These are phyloP conservation scores for Steinernema carpocapsae DNA, from an alignment of 2,888 invertebrate species.

Conservation along the genomic window DNA sequence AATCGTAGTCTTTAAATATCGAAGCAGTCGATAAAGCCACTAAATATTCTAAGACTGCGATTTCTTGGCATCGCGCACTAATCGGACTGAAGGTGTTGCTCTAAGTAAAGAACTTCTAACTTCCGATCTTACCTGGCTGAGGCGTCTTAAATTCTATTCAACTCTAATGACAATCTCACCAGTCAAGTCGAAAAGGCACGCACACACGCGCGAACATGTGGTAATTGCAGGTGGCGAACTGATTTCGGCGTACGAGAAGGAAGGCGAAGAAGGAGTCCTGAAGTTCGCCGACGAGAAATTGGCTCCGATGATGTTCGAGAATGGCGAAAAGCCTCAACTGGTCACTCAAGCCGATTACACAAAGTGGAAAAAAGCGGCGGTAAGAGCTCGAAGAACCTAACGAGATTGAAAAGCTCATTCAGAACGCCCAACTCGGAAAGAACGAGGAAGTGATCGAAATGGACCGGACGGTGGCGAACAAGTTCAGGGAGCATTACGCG, in stretches of 20 bases:
- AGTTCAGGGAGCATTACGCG: slow-evolving; percentile 75
- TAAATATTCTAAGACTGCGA: no score
- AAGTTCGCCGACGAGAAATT: slow-evolving; percentile 62
- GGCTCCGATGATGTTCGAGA: slow-evolving; percentile 72
- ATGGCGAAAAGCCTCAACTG: slow-evolving; percentile 81
- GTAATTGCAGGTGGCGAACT: slow-evolving; percentile 78
- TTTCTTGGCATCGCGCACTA: no score
- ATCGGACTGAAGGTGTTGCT: no score
- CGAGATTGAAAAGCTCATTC: slow-evolving; percentile 34
- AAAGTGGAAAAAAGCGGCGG: slow-evolving; percentile 76
- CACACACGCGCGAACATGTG: slow-evolving; percentile 70
- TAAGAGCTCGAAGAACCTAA: slow-evolving; percentile 38
- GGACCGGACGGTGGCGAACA: slow-evolving; percentile 82
- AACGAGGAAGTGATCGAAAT: slow-evolving; percentile 85
- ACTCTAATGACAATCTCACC: no score
- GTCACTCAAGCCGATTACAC: slow-evolving; percentile 83
- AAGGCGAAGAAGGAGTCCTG: slow-evolving; percentile 76
- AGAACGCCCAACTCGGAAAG: slow-evolving; percentile 73
- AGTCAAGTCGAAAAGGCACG: no score
- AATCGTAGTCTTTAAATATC: no score
- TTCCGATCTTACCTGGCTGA: no score
- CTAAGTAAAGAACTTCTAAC: no score
- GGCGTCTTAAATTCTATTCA: no score
- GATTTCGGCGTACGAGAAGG: slow-evolving; percentile 76
- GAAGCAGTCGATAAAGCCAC: no score